A percentile compares a stretch with the other conserved stretches of the same genome.
Conservation (phyloP, 2,797 vertebrate species). For the Eurystomus glaucurus region DNA sequence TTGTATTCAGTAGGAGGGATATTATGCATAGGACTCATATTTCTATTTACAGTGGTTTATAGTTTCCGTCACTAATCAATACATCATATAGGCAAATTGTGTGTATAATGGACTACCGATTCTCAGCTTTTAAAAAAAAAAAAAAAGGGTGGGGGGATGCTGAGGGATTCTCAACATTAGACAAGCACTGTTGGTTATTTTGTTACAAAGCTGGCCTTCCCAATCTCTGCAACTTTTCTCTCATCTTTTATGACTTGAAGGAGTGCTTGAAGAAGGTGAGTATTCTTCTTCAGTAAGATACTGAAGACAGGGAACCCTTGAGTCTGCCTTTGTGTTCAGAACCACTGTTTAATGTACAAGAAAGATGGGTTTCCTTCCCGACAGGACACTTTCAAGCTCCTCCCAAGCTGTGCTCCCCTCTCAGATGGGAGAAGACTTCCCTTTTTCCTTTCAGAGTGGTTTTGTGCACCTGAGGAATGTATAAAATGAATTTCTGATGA, state of each 20-base stretch:
- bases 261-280: not conserved
- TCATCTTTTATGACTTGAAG: not conserved
- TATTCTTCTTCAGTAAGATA: not conserved
- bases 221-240: not conserved
- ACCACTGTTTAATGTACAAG: accelerated
- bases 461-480: not conserved
- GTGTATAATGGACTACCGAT: not conserved
- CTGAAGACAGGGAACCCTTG: not conserved
- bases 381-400: not conserved
- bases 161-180: not conserved
- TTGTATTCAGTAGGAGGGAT: not conserved
- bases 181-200: not conserved
- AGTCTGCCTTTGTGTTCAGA: not conserved
- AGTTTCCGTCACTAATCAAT: not conserved
- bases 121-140: not conserved
- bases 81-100: not conserved
- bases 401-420: not conserved
- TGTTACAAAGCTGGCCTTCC: not conserved
- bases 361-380: not conserved
- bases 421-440: not conserved
- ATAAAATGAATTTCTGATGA: not conserved
- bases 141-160: accelerated
- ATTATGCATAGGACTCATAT: not conserved
- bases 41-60: not conserved
- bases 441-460: accelerated